phyloP scores from a whole-genome alignment of 2,888 invertebrate species.

The Chloroclystis v-ata region DNA sequence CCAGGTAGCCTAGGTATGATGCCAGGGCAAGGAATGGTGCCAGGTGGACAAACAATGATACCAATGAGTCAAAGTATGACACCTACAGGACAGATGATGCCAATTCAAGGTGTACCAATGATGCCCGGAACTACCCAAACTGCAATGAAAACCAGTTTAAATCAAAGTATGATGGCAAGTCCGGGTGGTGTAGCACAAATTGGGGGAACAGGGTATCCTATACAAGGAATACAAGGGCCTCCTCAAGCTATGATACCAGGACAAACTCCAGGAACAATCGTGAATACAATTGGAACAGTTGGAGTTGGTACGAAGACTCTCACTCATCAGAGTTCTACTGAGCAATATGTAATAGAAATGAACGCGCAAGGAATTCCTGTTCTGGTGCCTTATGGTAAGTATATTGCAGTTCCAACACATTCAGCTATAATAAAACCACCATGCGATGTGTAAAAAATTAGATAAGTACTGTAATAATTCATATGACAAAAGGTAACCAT shows the following conservation, averaged over 20 bases:
- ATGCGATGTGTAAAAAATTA: too few relatives aligned
- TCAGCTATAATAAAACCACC: too few relatives aligned
- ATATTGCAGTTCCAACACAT: too few relatives aligned
- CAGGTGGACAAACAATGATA: background rate
- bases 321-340: slow-evolving; percentile 21
- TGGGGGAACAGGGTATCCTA: background rate
- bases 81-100: slow-evolving; percentile 2
- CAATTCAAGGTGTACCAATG: background rate
- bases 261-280: background rate
- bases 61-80: background rate
- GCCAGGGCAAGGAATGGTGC: slow-evolving; percentile 4
- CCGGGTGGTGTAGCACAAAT: background rate
- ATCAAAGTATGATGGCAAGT: too few relatives aligned
- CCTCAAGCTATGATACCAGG: slow-evolving; percentile 1
- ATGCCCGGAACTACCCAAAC: background rate
- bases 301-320: slow-evolving; percentile 3
- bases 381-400: slow-evolving; percentile 16
- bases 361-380: slow-evolving; percentile 20
- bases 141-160: too few relatives aligned
- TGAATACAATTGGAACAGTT: background rate
- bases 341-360: slow-evolving; percentile 24
- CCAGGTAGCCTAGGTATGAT: too few relatives aligned
- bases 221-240: background rate
- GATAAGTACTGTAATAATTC: too few relatives aligned
- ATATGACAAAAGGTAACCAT: too few relatives aligned